phyloP scores from a whole-genome alignment of 2,888 invertebrate genomes.

The Hedya salicella region DNA sequence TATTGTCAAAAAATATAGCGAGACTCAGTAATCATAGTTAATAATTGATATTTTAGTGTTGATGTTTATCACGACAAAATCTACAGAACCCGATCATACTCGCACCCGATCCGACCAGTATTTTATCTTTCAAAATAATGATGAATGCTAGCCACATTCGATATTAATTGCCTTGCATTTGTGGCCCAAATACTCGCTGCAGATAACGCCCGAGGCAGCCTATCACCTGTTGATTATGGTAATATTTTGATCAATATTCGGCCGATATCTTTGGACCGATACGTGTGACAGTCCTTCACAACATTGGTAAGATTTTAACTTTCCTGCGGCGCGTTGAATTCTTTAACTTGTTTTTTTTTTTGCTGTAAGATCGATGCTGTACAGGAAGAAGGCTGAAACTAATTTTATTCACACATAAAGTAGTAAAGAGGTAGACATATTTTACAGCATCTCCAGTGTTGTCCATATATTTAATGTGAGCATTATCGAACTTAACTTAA shows the following conservation, averaged over 20 bases:
- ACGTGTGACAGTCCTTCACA: slow-evolving; percentile 24
- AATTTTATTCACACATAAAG: too few species aligned
- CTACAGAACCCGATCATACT: slow-evolving; percentile 20
- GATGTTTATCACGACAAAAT: not conserved
- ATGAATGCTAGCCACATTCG: slow-evolving; percentile 47
- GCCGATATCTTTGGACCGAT: slow-evolving; percentile 8
- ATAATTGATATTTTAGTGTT: not conserved
- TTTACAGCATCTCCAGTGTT: too few species aligned
- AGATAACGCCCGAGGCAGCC: slow-evolving; percentile 4
- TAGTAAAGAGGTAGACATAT: too few species aligned
- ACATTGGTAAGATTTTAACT: slow-evolving; percentile 12
- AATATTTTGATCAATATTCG: slow-evolving; percentile 24
- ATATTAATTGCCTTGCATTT: slow-evolving; percentile 47
- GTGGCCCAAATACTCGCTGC: slow-evolving; percentile 34
- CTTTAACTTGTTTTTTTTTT: not conserved
- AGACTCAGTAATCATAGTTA: too few species aligned
- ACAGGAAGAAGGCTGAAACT: too few species aligned
- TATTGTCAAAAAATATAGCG: too few species aligned
- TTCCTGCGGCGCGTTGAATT: not conserved
- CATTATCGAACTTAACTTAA: too few species aligned
- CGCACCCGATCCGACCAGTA: not conserved
- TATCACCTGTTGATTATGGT: slow-evolving; percentile 19
- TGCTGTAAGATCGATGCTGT: too few species aligned
- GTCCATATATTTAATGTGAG: too few species aligned
- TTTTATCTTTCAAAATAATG: slow-evolving; percentile 44